phyloP scores from a whole-genome alignment of 2,113 vertebrate species.

The Tapirus terrestris region DNA sequence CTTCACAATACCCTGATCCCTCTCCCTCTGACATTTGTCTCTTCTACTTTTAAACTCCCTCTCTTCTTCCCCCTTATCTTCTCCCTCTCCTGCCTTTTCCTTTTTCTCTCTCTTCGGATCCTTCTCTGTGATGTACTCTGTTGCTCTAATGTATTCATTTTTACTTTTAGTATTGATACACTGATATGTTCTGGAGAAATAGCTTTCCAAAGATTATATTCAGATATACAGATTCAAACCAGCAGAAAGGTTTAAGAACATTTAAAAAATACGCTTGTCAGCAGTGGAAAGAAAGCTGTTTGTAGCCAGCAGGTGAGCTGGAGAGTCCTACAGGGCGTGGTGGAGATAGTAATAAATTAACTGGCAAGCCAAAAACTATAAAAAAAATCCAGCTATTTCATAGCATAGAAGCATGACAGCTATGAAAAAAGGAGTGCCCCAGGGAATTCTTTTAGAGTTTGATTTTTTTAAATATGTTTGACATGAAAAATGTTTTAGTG shows the following conservation, averaged over 20 bases:
- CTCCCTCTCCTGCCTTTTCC: neutral
- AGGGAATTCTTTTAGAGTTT: slow-evolving; percentile 93
- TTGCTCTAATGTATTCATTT: slow-evolving; percentile 72
- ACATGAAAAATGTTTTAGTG: slow-evolving; percentile 97
- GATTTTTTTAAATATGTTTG: slow-evolving; percentile 93
- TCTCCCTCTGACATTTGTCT: neutral
- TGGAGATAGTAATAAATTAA: slow-evolving; percentile 92
- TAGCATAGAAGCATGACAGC: slow-evolving; percentile 96
- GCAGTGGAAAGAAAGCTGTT: slow-evolving; percentile 80
- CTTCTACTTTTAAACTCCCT: neutral
- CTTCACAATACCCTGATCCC: slow-evolving; percentile 35
- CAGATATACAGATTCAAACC: slow-evolving; percentile 59
- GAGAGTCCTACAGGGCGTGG: slow-evolving; percentile 90
- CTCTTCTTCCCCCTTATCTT: neutral
- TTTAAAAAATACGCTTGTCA: slow-evolving; percentile 78
- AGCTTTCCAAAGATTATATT: slow-evolving; percentile 72
- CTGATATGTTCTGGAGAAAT: slow-evolving; percentile 71
- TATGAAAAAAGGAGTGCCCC: slow-evolving; percentile 95
- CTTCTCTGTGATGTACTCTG: slow-evolving; percentile 65
- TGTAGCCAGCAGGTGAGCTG: slow-evolving; percentile 90
- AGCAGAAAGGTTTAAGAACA: slow-evolving; percentile 70
- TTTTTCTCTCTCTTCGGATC: slow-evolving; percentile 75
- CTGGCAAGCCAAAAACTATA: slow-evolving; percentile 88
- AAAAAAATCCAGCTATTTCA: slow-evolving; percentile 88
- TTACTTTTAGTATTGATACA: slow-evolving; percentile 70